Base-by-base conservation (phyloP, 2,888 invertebrate genomes). In the Eumacrocentrus americanus region DNA sequence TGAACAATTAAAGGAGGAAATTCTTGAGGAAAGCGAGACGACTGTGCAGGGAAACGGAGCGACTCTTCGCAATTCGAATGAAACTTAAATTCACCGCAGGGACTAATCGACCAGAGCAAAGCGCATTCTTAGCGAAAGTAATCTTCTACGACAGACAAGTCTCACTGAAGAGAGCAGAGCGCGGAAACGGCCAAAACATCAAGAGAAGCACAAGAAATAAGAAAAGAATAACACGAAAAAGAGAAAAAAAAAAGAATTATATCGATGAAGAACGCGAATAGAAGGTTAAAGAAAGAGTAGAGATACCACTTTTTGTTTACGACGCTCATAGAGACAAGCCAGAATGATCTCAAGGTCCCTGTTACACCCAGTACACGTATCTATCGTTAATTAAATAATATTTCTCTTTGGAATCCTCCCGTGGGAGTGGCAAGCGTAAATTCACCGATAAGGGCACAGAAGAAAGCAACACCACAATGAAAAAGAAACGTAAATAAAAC, bases 351-450 rank as follows among this genome's bases (percentile, higher is more conserved):
- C 37, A 34, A 60, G 58, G 37, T 54, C 53, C 46, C 29, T 22
- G 48, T 40, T 46, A 57, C 57, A 42, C 48, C 29, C 40, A 34
- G 25, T 57, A 46, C 40, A 14, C 55, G 44, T 35, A 51, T 59
- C 52, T 64, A 61, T 62, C 73, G 76, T 79, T 78, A 79, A 79
- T 79, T 79, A 79, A 79, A 78, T 78, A 79, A 79, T 79, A 79
- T 79, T 78, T 78, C 72, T 75, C 72, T 65, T 47, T 67, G 2
- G 12, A 14, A 22, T 58, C 61, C 68, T 16, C 18, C 65, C 64
- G 65, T 66, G 67, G 23, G 22, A 50, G 51, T 50, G 18, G 48
- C 53, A 34, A 12, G 53, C 61, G 56, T 63, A 62, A 65, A 65
- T 67, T 60, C 47, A 53, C 51, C 20, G 37, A 46, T 14, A 16